Base-by-base conservation (phyloP, 2,797 vertebrate genomes). In the Arremon aurantiirostris region DNA sequence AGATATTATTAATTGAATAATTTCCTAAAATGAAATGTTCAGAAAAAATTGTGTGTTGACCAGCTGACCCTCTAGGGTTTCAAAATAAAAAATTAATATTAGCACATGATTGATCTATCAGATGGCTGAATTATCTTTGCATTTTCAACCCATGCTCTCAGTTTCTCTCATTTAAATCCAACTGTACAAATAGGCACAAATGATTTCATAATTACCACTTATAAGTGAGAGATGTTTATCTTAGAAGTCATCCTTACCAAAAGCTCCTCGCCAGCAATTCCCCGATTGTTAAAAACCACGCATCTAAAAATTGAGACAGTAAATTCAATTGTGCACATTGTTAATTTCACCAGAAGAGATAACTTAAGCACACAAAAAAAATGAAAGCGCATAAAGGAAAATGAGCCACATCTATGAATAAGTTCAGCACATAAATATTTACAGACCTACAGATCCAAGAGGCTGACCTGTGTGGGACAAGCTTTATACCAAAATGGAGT, bases 231-330 rank as follows among this genome's bases (percentile, higher is more conserved):
- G 46, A 71, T 30, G 13, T 59, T 91, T 77, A 86, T 94, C 53
- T 94, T 95, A 66, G 68, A 90, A 94, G 75, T 68, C 90, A 96
- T 94, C 85, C 98, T 99, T 98, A 99, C 99, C 99, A 99, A 97
- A 57, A 99, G 98, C 37, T 98, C 98, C 97, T 99, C 99, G n/a
- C 99, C 99, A 26, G 98, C 98, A 82, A 99, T 98, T 57, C 99
- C 99, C 96, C 99, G 98, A 97, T 99, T 99, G 98, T 99, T 99
- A 97, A 99, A 99, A 61, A 99, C 99, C 93, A 99, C 98, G 66
- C 99, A 99, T 96, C 99, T 99, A 97, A 97, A 99, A 98, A 88
- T 85, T 17, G 93, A 92, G 72, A 97, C 86, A 96, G 68, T 14
- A 95, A 90, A 92, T 66, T 84, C 57, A 79, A 26, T 91, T 97